These are phyloP conservation scores for Galbula dea DNA, from an alignment of 2,113 vertebrate genomes.

Conservation along the genomic window DNA sequence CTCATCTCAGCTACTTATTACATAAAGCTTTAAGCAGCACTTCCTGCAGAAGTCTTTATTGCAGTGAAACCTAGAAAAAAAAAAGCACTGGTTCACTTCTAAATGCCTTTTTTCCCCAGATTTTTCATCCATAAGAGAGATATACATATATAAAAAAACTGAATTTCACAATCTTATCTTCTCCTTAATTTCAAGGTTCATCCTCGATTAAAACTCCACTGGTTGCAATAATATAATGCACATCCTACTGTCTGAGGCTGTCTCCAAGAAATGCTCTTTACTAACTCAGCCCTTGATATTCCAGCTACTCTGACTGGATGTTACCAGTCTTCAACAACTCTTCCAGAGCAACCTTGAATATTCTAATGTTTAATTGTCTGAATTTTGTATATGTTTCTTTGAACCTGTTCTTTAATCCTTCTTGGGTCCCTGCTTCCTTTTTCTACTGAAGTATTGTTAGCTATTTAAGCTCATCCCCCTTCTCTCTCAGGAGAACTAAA, in stretches of 20 bases:
- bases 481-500: not conserved
- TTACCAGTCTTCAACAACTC: not conserved
- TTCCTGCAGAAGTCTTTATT: not conserved
- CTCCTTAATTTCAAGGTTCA: not conserved
- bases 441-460: not conserved
- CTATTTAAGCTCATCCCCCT: not conserved
- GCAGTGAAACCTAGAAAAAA: not conserved
- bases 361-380: not conserved
- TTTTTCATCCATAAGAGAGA: not conserved
- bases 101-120: not conserved
- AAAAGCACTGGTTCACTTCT: not conserved
- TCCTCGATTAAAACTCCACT: not conserved
- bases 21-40: not conserved
- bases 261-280: not conserved
- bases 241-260: not conserved
- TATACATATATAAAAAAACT: not conserved
- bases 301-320: not conserved
- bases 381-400: not conserved
- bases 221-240: not conserved
- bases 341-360: not conserved
- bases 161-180: not conserved
- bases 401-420: not conserved
- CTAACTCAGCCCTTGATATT: not conserved
- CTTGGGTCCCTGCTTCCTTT: not conserved
- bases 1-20: not conserved